Evolutionary conservation across 2,888 invertebrate species (phyloP).

Genomic region (Heliothis peltigera): DNA sequence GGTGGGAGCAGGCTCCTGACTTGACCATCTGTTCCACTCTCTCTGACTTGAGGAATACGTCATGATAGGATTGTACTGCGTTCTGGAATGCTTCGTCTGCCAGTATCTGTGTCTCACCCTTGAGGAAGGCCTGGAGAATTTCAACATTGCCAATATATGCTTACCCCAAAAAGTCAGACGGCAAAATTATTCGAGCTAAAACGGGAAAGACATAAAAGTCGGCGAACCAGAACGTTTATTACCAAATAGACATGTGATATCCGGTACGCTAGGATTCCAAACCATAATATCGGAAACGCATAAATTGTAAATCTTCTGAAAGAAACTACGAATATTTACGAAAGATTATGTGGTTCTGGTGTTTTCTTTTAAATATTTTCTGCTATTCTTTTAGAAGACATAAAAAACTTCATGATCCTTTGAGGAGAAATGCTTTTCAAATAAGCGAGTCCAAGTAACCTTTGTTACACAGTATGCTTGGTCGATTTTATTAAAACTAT

Average conservation of each 20-base stretch:
- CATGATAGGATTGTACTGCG: constrained; percentile 98
- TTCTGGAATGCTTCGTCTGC: constrained; percentile 99
- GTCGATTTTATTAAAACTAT: not conserved
- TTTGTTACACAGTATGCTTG: not conserved
- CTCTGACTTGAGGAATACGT: constrained; percentile 99
- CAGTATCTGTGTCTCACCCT: constrained; percentile 99
- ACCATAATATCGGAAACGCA: constrained; percentile 24
- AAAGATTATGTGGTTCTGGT: constrained; percentile 16
- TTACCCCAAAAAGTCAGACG: not conserved
- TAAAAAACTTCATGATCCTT: constrained; percentile 4
- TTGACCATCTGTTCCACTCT: constrained; percentile 98
- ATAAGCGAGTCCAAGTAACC: too few species aligned
- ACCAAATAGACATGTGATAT: constrained; percentile 23
- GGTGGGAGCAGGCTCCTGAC: constrained; percentile 99
- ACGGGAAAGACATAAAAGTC: constrained; percentile 14
- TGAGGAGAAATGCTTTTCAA: not conserved
- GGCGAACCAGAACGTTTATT: constrained; percentile 30
- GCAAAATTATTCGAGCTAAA: not conserved
- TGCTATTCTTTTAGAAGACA: constrained; percentile 5
- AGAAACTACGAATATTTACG: constrained; percentile 27
- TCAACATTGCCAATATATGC: not conserved
- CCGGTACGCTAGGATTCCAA: constrained; percentile 19
- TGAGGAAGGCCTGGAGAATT: constrained; percentile 94
- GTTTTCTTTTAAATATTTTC: constrained; percentile 19
- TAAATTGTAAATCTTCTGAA: constrained; percentile 30